Percentiles rank a stretch among this genome's conserved stretches.
Evolutionary conservation across 2,888 invertebrate genomes (phyloP).

Genomic region (Patella ulyssiponensis): DNA sequence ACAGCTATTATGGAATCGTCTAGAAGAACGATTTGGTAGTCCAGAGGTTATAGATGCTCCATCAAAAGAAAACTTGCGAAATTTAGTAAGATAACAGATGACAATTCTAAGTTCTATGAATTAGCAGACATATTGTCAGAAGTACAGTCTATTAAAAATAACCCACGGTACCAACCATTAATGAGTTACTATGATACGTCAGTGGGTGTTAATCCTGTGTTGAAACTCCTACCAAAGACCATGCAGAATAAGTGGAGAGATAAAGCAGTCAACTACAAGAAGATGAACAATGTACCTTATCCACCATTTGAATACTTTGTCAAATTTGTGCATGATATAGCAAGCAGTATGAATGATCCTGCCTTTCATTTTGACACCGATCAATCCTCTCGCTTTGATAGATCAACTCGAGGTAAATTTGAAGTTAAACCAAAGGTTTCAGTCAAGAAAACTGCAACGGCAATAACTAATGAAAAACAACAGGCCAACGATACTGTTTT

Average conservation of each 20-base stretch:
- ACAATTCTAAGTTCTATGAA: slow-evolving; percentile 32
- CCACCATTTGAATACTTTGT: slow-evolving; percentile 40
- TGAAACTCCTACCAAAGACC: slow-evolving; percentile 37
- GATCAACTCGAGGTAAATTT: no score
- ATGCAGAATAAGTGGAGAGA: slow-evolving; percentile 40
- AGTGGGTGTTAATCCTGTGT: slow-evolving; percentile 34
- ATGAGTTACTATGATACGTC: slow-evolving; percentile 39
- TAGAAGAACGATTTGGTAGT: slow-evolving; percentile 38
- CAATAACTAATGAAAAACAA: no score
- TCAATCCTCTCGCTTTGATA: slow-evolving; percentile 5
- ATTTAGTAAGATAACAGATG: slow-evolving; percentile 36
- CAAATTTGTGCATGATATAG: slow-evolving; percentile 34
- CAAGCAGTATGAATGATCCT: slow-evolving; percentile 34
- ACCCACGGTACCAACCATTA: slow-evolving; percentile 24
- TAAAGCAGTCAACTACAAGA: slow-evolving; percentile 35
- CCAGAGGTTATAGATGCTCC: slow-evolving; percentile 32
- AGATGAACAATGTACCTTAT: slow-evolving; percentile 27
- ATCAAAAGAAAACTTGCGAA: slow-evolving; percentile 31
- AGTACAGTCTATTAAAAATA: slow-evolving; percentile 32
- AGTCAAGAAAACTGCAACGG: no score
- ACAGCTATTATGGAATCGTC: not conserved
- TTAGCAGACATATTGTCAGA: slow-evolving; percentile 33
- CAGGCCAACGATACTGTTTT: no score
- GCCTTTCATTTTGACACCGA: slow-evolving; percentile 25
- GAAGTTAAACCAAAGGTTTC: no score